Percentiles rank a stretch among this genome's conserved stretches.
Conservation (phyloP, 1,140 invertebrate genomes). For the Sesamia nonagrioides region DNA sequence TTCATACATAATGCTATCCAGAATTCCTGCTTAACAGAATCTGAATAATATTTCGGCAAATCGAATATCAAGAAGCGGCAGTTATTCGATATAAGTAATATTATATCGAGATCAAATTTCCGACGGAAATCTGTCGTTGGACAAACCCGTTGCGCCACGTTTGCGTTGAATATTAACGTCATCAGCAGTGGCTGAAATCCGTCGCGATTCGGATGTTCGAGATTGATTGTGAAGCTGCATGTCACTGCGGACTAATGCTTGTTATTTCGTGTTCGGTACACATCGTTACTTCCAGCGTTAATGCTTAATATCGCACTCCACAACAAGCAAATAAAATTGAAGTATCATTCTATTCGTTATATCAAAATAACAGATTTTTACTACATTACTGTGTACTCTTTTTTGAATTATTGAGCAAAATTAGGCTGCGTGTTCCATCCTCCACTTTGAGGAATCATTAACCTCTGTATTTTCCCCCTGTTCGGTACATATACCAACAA, state of each 20-base stretch:
- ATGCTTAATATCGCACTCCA: background rate
- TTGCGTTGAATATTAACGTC: conserved; percentile 35
- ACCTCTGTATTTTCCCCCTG: too few relatives aligned
- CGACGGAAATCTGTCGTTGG: conserved; percentile 31
- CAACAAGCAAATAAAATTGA: too few relatives aligned
- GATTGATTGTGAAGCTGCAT: conserved; percentile 1
- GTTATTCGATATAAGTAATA: conserved; percentile 27
- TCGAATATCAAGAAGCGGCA: conserved; percentile 8
- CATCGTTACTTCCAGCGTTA: background rate
- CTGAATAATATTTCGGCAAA: conserved; percentile 20
- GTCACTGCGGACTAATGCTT: background rate
- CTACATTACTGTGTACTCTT: too few relatives aligned
- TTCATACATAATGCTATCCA: background rate
- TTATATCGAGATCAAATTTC: conserved; percentile 37
- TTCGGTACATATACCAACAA: too few relatives aligned
- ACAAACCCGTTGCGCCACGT: conserved; percentile 7
- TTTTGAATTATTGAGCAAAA: too few relatives aligned
- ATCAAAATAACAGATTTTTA: too few relatives aligned
- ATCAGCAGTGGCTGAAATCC: conserved; percentile 6
- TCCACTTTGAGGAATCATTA: too few relatives aligned
- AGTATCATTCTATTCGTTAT: too few relatives aligned
- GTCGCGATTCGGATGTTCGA: background rate
- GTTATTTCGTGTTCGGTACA: conserved; percentile 5
- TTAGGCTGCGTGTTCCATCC: too few relatives aligned
- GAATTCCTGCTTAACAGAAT: background rate